A percentile compares a stretch with the other conserved stretches of the same genome.
phyloP scores from a whole-genome alignment of 2,888 invertebrate species.

The Nymphalis polychloros region DNA sequence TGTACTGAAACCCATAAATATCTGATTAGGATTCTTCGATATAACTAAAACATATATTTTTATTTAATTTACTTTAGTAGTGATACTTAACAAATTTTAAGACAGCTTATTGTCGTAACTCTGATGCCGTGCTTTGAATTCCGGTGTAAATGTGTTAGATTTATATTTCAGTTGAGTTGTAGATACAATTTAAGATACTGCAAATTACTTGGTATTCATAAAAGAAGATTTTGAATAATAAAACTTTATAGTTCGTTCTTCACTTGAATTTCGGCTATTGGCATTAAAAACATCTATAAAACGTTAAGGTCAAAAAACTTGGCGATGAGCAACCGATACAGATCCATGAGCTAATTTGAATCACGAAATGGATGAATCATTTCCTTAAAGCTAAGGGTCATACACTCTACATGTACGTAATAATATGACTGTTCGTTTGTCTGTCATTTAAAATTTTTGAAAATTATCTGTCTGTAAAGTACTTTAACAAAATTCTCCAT shows the following conservation, averaged over 20 bases:
- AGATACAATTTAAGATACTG: background rate
- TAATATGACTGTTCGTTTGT: background rate
- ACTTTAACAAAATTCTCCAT: no score
- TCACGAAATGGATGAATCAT: conserved; percentile 51
- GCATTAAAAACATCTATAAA: conserved; percentile 58
- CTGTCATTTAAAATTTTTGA: background rate
- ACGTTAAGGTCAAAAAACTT: conserved; percentile 62
- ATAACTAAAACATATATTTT: no score
- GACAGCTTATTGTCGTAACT: no score
- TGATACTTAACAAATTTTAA: no score
- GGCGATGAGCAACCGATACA: conserved; percentile 50
- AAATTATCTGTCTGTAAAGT: no score
- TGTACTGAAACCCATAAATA: no score
- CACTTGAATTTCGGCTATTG: conserved; percentile 43
- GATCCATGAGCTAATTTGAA: conserved; percentile 55
- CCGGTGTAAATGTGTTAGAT: no score
- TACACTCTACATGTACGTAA: background rate
- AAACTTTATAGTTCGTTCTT: conserved; percentile 54
- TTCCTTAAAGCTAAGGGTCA: conserved; percentile 9
- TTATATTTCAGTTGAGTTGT: no score
- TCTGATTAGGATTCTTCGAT: no score
- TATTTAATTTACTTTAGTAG: no score
- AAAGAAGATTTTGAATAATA: conserved; percentile 38
- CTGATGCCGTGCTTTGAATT: no score
- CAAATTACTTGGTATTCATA: conserved; percentile 16